These are phyloP conservation scores for Pelodiscus sinensis DNA, from an alignment of 2,113 vertebrate genomes.

Conservation along the genomic window DNA sequence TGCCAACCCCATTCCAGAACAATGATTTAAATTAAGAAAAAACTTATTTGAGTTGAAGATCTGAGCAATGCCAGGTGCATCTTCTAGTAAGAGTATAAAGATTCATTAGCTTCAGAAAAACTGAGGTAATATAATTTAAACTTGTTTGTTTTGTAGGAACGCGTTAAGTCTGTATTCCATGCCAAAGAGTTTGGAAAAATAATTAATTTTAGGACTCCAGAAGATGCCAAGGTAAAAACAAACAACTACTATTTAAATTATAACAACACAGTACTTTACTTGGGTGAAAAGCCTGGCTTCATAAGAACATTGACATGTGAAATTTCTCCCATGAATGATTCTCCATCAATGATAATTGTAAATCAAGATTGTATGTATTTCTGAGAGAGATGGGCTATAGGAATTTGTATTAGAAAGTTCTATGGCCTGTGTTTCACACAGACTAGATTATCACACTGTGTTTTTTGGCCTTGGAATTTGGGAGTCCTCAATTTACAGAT, in stretches of 20 bases:
- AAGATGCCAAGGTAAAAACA: conserved; percentile 90
- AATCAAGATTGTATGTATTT: neutral
- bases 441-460: neutral
- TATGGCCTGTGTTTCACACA: neutral
- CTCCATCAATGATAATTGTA: neutral
- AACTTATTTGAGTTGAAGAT: no score
- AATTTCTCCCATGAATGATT: neutral
- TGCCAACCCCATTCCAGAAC: no score
- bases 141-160: conserved; percentile 83
- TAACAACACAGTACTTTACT: neutral
- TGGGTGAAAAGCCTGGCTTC: neutral
- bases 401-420: neutral
- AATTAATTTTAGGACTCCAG: conserved; percentile 93
- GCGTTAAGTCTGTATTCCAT: conserved; percentile 97
- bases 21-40: no score
- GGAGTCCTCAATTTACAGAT: neutral
- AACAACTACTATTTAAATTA: neutral
- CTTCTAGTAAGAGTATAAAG: neutral
- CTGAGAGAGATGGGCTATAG: neutral
- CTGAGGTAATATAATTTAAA: neutral
- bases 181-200: conserved; percentile 99
- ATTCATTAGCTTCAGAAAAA: neutral
- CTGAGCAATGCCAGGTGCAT: no score
- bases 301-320: neutral
- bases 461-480: neutral